phyloP scores from a whole-genome alignment of 2,888 invertebrate genomes.

The Brachypalpus laphriformis region DNA sequence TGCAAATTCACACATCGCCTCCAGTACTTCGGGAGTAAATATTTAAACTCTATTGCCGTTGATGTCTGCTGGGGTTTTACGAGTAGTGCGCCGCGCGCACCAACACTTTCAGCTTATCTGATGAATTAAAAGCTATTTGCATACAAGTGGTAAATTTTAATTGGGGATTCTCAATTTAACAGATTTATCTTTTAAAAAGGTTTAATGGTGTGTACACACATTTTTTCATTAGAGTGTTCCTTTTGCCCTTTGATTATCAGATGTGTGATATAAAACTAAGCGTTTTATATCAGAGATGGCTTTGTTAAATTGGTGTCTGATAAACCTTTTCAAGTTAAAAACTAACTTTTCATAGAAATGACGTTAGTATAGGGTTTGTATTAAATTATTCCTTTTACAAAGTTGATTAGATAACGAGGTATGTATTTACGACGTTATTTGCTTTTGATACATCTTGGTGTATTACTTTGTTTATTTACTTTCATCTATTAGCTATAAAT shows the following conservation, averaged over 20 bases:
- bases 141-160: constrained; percentile 32
- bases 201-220: not conserved
- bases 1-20: not conserved
- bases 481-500: not conserved
- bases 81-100: not conserved
- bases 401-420: constrained; percentile 16
- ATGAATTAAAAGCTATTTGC: constrained; percentile 14
- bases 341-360: not conserved
- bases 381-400: not conserved
- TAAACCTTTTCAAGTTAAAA: not conserved
- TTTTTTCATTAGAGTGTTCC: not conserved
- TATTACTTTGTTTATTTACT: constrained; percentile 9
- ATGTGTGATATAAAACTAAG: not conserved
- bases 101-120: not conserved
- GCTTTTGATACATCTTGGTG: not conserved
- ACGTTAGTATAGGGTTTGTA: not conserved
- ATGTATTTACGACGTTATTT: constrained; percentile 18
- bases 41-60: not conserved
- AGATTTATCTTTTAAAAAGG: constrained; percentile 2
- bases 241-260: not conserved
- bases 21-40: constrained; percentile 1
- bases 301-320: not conserved
- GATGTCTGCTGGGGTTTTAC: not conserved
- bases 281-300: not conserved
- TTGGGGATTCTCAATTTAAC: constrained; percentile 22